phyloP scores from a whole-genome alignment of 64 coral and sea anemone genomes.

The Anthopleura sola region DNA sequence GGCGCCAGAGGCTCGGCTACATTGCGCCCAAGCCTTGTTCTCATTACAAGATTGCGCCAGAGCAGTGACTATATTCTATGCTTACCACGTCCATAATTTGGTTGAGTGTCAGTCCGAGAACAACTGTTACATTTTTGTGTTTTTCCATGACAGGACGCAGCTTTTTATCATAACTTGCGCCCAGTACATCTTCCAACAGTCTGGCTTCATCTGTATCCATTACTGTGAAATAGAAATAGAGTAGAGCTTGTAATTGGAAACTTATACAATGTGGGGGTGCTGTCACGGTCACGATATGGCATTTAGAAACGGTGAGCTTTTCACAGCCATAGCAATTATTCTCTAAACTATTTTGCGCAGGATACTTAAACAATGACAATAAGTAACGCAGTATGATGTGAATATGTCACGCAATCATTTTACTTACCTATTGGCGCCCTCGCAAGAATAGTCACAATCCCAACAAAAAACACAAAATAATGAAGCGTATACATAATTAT shows the following conservation, averaged over 20 bases:
- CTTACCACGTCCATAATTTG: slow-evolving; percentile 27
- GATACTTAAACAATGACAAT: too few relatives aligned
- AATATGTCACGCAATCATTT: not conserved
- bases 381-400: not conserved
- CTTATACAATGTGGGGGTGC: too few relatives aligned
- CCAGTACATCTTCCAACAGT: not conserved
- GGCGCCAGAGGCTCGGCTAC: too few relatives aligned
- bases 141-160: slow-evolving; percentile 8
- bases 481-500: not conserved
- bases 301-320: too few relatives aligned
- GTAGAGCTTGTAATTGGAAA: too few relatives aligned
- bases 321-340: too few relatives aligned
- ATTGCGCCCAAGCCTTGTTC: too few relatives aligned
- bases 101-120: slow-evolving; percentile 19
- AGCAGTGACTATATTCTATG: not conserved
- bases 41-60: not conserved
- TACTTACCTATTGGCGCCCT: not conserved
- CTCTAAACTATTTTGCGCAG: too few relatives aligned
- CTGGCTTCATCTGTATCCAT: slow-evolving; percentile 1
- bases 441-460: not conserved
- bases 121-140: not conserved
- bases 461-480: not conserved
- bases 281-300: not conserved
- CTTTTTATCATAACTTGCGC: slow-evolving; percentile 7
- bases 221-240: not conserved